Evolutionary conservation across 2,797 vertebrate species (phyloP), one percentile per base, ranked within the genome.

Genomic region (Vultur gryphus): DNA sequence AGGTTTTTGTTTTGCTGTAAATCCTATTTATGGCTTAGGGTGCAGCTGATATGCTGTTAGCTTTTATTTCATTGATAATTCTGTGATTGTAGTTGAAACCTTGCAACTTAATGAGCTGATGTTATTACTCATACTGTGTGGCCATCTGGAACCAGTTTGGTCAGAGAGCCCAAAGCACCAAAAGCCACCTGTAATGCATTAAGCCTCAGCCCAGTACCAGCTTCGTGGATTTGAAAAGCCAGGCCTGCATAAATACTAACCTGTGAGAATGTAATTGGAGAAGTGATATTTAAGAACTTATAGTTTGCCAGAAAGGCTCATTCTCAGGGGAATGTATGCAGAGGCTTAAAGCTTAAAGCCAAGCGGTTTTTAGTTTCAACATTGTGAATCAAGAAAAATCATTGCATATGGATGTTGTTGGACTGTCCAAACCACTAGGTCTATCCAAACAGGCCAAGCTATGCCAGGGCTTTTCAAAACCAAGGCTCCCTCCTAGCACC

Each of bases 141-240:
- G 97, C 98, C 98, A 98, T 98, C 98, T 98, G 98, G 98, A 98
- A 98, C 85, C 95, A 97, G 97, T 98, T 98, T 98, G 97, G 97
- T 93, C 87, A 55, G 89, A 91, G 93, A 97, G 97, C 97, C 96
- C 94, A 94, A 95, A 95, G 95, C 97, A 88, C 95, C 92, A 78
- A 91, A 89, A 97, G 90, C 98, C 98, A 98, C 98, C 98, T 98
- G 98, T 92, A 96, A 98, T 87, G 92, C 97, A 98, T 98, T 98
- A 98, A 97, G 87, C 70, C 96, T 91, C 97, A 97, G 97, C 96
- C 97, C 97, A 97, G 97, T 97, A 97, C 97, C 97, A 96, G 95
- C 95, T 94, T 78, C 3, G 8, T 83, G 96, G 97, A 98, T 97
- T 96, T 96, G 95, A 96, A 97, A 98, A 98, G 97, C 97, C 95